A percentile compares a stretch with the other conserved stretches of the same genome.
Evolutionary conservation across 2,888 invertebrate genomes (phyloP).

Genomic region (Yponomeuta sedellus): DNA sequence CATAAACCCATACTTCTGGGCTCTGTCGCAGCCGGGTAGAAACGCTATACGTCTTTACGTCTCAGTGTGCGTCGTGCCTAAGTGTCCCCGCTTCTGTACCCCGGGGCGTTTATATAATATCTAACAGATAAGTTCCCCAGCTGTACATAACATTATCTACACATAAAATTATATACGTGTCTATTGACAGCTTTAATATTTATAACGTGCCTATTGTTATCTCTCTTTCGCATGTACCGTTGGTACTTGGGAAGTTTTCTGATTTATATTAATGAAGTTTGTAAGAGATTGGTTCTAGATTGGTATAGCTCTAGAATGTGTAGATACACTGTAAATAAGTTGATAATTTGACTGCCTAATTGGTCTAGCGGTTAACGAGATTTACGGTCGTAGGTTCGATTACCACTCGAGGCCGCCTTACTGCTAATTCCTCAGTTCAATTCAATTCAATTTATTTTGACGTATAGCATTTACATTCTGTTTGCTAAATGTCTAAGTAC

Average conservation of each 20-base stretch:
- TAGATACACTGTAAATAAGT: neutral
- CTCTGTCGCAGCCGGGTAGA: no score
- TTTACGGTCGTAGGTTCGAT: no score
- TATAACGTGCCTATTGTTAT: conserved; percentile 68
- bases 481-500: no score
- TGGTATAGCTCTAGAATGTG: neutral
- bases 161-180: conserved; percentile 24
- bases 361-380: no score
- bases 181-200: conserved; percentile 73
- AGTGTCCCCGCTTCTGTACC: conserved; percentile 53
- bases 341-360: neutral
- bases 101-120: conserved; percentile 71
- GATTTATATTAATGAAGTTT: conserved; percentile 6
- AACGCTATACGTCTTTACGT: conserved; percentile 19
- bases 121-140: conserved; percentile 60
- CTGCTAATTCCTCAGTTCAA: no score
- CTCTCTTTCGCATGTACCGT: conserved; percentile 25
- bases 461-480: no score
- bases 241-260: neutral
- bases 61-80: conserved; percentile 27
- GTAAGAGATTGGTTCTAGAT: neutral
- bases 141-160: conserved; percentile 34
- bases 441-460: no score
- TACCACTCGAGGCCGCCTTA: no score
- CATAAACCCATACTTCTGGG: no score